A percentile compares a stretch with the other conserved stretches of the same genome.
phyloP scores from a whole-genome alignment of 2,888 invertebrate species.

The Empis stercorea region DNA sequence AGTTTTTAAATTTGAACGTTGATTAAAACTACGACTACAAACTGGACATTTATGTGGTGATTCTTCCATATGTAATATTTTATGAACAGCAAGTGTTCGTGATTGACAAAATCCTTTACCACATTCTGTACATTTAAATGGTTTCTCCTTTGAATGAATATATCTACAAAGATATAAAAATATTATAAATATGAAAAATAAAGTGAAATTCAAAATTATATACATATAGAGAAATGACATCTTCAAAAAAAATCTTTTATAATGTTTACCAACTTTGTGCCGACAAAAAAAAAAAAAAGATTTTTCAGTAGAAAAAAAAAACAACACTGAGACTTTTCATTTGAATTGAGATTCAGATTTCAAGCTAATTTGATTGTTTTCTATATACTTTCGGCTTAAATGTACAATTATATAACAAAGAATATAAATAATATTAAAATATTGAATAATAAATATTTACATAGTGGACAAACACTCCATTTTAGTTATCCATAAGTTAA shows the following conservation, averaged over 20 bases:
- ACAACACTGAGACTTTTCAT: no score
- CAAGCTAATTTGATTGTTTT: no score
- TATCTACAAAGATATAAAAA: constrained; percentile 71
- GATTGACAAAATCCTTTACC: constrained; percentile 97
- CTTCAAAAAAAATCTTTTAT: background rate
- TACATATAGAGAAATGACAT: background rate
- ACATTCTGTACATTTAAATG: constrained; percentile 91
- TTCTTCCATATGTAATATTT: constrained; percentile 85
- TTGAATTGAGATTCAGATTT: no score
- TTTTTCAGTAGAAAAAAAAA: no score
- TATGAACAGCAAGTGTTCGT: constrained; percentile 87
- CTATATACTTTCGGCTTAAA: no score
- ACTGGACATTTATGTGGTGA: constrained; percentile 87
- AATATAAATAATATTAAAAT: no score
- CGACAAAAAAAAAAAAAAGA: no score
- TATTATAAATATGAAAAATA: constrained; percentile 1
- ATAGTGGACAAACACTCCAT: no score
- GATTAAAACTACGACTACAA: constrained; percentile 78
- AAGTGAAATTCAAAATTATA: background rate
- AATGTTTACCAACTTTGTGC: no score
- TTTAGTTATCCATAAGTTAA: no score
- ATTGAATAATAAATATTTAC: no score
- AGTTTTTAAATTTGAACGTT: constrained; percentile 79
- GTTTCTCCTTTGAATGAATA: constrained; percentile 95
- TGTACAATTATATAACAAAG: no score